Evolutionary conservation across 2,797 vertebrate genomes (phyloP), one percentile per base, ranked within the genome.

Genomic region (Mycteria americana): DNA sequence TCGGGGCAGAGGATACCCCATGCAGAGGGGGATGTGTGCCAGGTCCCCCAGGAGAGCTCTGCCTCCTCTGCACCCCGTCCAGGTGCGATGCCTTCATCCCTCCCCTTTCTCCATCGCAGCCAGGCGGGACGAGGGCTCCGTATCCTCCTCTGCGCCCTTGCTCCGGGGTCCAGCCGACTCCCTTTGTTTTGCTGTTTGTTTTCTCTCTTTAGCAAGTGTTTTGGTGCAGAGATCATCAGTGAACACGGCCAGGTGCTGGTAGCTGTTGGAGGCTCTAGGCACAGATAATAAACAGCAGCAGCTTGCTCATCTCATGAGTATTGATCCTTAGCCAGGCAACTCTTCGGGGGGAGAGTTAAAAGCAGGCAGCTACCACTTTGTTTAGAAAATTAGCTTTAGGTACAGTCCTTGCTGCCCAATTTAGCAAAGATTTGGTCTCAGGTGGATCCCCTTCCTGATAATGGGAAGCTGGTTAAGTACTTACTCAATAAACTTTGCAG

Each of bases 81-180:
- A 5, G 15, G 4, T 53, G 53, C 6, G 9, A 68, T 57, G 37
- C 51, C 21, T 81, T 53, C 23, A 6, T 69, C 45, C 41, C n/a
- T 62, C 12, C 48, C 18, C 7, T 35, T 65, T 45, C 4, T 7
- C 10, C 35, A 9, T 13, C 0, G 0, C 0, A 65, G 35, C 46
- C 35, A 27, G 5, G 16, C 0, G 0, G 70, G 35, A 57, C 0
- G 0, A 82, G n/a, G 45, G 43, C 50, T 92, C 35, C 1, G 0
- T 64, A 72, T 60, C 16, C 7, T 69, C 13, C 81, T 41, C 35
- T 25, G 11, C 2, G 1, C 25, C 39, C 13, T 48, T 25, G 23
- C 50, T 78, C 24, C 0, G 1, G 43, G 48, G 37, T 80, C n/a
- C 54, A 57, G 23, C 37, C 3, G 2, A 12, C 7, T 8, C 8